These are phyloP conservation scores for Plectropomus leopardus DNA, from an alignment of 2,113 vertebrate species.

Conservation along the genomic window DNA sequence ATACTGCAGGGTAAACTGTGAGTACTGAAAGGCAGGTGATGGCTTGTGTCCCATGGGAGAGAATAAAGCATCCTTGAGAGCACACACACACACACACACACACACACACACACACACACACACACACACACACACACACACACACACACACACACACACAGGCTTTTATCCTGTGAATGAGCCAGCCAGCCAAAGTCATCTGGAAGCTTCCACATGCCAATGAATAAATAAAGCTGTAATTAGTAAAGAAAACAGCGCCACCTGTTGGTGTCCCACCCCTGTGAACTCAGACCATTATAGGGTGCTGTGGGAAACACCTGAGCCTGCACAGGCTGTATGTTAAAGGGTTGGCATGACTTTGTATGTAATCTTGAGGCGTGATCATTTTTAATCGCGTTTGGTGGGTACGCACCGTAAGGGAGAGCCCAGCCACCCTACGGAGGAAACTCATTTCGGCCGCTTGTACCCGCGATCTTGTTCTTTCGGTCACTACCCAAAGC, in stretches of 20 bases:
- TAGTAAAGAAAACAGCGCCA: slow-evolving; percentile 84
- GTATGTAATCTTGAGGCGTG: too few relatives aligned
- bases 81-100: neutral
- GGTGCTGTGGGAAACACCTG: slow-evolving; percentile 70
- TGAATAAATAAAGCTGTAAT: slow-evolving; percentile 82
- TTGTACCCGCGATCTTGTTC: too few relatives aligned
- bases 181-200: slow-evolving; percentile 75
- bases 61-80: slow-evolving; percentile 18
- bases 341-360: slow-evolving; percentile 68
- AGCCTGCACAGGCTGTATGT: slow-evolving; percentile 59
- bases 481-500: too few relatives aligned
- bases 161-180: slow-evolving; percentile 56
- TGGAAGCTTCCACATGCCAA: slow-evolving; percentile 74
- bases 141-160: slow-evolving; percentile 27
- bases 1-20: neutral
- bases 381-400: too few relatives aligned
- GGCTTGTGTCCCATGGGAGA: slow-evolving; percentile 7
- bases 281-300: slow-evolving; percentile 68
- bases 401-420: too few relatives aligned
- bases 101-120: slow-evolving; percentile 25
- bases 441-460: too few relatives aligned
- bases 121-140: slow-evolving; percentile 17
- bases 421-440: too few relatives aligned
- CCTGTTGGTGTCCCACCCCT: slow-evolving; percentile 78
- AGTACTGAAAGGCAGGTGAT: slow-evolving; percentile 43